A percentile compares a stretch with the other conserved stretches of the same genome.
phyloP scores from a whole-genome alignment of 2,888 invertebrate genomes.

The Lissocephala sabroskyi region DNA sequence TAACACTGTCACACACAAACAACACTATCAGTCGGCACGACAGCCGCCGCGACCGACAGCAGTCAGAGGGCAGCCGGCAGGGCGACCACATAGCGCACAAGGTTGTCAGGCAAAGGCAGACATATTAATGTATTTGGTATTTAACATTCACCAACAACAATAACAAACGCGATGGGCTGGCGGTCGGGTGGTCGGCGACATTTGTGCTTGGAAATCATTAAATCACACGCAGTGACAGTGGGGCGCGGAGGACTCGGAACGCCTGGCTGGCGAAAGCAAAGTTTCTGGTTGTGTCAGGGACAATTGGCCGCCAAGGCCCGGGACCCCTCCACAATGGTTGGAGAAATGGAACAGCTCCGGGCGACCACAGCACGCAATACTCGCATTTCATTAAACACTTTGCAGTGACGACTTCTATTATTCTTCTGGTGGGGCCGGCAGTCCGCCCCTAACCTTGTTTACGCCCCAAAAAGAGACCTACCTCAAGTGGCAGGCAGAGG shows the following conservation, averaged over 20 bases:
- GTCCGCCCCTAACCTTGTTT: no score
- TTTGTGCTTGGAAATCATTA: slow-evolving; percentile 58
- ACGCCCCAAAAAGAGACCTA: neutral
- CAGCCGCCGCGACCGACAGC: slow-evolving; percentile 14
- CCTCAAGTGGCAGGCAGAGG: no score
- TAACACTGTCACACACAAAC: slow-evolving; percentile 60
- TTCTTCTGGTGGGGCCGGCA: no score
- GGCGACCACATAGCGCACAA: neutral
- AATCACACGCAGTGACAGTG: slow-evolving; percentile 42
- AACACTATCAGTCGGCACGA: slow-evolving; percentile 12
- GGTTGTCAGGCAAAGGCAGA: slow-evolving; percentile 20
- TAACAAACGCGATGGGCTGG: neutral
- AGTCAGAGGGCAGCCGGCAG: slow-evolving; percentile 9
- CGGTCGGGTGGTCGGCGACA: slow-evolving; percentile 36
- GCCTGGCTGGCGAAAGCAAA: slow-evolving; percentile 11
- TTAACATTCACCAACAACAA: slow-evolving; percentile 60
- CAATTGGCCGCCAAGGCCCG: slow-evolving; percentile 52
- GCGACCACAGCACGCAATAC: slow-evolving; percentile 63
- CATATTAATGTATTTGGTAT: slow-evolving; percentile 61
- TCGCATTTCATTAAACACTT: slow-evolving; percentile 67
- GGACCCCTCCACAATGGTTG: no score
- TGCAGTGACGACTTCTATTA: slow-evolving; percentile 63
- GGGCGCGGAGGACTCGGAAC: neutral
- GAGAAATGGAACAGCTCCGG: slow-evolving; percentile 27
- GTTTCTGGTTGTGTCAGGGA: slow-evolving; percentile 60